Base-by-base conservation (phyloP, 2,113 vertebrate genomes). In the Himantopus leucocephalus region DNA sequence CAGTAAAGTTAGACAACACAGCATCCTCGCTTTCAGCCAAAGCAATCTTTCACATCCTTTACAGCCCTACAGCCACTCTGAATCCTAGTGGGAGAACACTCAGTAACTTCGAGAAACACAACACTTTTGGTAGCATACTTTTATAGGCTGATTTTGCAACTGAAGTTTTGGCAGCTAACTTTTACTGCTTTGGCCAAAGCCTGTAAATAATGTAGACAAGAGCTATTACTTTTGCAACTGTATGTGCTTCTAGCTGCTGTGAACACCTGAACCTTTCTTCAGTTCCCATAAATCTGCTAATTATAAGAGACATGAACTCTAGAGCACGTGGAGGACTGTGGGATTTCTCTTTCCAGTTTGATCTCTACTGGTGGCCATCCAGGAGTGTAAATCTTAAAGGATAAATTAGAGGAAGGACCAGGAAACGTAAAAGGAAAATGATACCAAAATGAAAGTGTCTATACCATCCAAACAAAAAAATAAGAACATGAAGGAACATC, bases 201-300 rank as follows among this genome's bases (percentile, higher is more conserved):
- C 35, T 78, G 34, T 59, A 82, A 95, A 91, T 60, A 90, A 87
- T 5, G 35, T 19, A 85, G 87, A 72, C 18, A 64, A 83, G 15
- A 81, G 18, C 39, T 84, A 75, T 72, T 89, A 32, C 41, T 78
- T 82, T 68, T 59, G 29, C 43, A 63, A 47, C 16, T 91, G 12
- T n/a, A 14, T 35, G 6, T 2, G 0, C 39, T 91, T 85, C 53
- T 78, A 68, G 27, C 34, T 88, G 26, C 80, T 93, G 66, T 7
- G 37, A 92, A 72, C 43, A 90, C 26, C 77, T 85, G 56, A 89
- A 21, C 34, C 81, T 91, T 56, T 55, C 47, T 90, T 91, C 62
- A 45, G 16, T 66, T 94, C 27, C 34, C 41, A n/a, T 82, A 85
- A 93, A 85, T 75, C 77, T 82, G 19, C 21, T 79, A 47, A 5